Conservation (phyloP, 2,888 invertebrate species). For the Pheosia tremula region DNA sequence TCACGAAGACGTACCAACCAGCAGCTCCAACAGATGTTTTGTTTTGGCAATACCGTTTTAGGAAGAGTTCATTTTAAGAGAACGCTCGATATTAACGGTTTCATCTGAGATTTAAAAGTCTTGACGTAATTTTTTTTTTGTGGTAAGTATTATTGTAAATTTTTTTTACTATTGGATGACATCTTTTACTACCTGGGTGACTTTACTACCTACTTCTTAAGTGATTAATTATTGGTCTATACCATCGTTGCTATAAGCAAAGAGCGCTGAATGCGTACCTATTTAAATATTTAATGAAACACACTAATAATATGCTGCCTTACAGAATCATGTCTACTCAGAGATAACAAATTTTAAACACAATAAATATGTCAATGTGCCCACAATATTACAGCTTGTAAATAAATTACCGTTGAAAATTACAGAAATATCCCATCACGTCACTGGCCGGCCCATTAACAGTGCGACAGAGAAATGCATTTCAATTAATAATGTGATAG, state of each 20-base stretch:
- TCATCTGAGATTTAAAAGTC: background rate
- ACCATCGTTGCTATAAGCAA: too few relatives aligned
- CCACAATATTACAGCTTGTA: conserved; percentile 12
- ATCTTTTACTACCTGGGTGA: too few relatives aligned
- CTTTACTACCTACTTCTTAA: too few relatives aligned
- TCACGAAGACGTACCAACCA: conserved; percentile 37
- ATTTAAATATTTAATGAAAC: too few relatives aligned
- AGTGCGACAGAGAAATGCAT: conserved; percentile 54
- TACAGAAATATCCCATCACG: conserved; percentile 36
- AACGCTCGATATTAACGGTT: conserved; percentile 18
- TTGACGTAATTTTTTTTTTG: too few relatives aligned
- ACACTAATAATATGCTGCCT: too few relatives aligned
- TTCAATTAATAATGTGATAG: conserved; percentile 57
- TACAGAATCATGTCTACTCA: too few relatives aligned
- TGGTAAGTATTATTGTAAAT: too few relatives aligned
- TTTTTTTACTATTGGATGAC: too few relatives aligned
- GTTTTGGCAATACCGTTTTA: conserved; percentile 42
- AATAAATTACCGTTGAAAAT: conserved; percentile 24
- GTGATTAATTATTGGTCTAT: too few relatives aligned
- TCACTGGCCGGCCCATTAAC: conserved; percentile 54
- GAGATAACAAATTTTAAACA: background rate
- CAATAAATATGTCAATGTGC: background rate
- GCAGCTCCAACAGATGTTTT: conserved; percentile 40
- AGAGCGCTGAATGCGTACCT: too few relatives aligned
- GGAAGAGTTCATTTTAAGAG: conserved; percentile 17